phyloP scores from a whole-genome alignment of 2,113 vertebrate genomes.

The Aphyosemion australe region DNA sequence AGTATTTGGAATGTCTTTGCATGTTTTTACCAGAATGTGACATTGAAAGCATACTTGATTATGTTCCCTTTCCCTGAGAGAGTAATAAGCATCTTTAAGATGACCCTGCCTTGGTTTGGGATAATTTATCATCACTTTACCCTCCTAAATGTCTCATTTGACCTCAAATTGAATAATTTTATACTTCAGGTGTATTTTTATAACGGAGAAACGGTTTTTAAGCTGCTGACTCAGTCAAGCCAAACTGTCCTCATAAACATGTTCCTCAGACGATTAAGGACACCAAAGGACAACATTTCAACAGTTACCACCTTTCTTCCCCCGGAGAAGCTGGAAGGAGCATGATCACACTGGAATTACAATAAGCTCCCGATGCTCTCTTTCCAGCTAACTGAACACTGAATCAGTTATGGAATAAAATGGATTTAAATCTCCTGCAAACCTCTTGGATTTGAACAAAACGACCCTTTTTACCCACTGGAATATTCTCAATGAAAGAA shows the following conservation, averaged over 20 bases:
- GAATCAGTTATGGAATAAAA: conserved; percentile 17
- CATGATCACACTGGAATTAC: conserved; percentile 30
- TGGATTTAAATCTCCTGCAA: conserved; percentile 7
- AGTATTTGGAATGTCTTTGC: too few relatives aligned
- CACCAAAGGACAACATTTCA: background rate
- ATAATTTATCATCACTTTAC: background rate
- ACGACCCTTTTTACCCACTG: background rate
- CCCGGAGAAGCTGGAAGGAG: conserved; percentile 2
- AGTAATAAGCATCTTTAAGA: too few relatives aligned
- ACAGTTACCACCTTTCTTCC: background rate
- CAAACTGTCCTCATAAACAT: conserved; percentile 43
- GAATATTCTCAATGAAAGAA: background rate
- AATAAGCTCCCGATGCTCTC: background rate
- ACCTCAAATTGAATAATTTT: too few relatives aligned
- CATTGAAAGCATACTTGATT: too few relatives aligned
- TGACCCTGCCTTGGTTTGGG: too few relatives aligned
- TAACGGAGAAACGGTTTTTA: background rate
- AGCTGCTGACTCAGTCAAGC: background rate
- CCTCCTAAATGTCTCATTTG: background rate
- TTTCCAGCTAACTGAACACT: conserved; percentile 45
- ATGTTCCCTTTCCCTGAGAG: too few relatives aligned
- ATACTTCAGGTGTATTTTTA: background rate
- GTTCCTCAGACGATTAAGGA: conserved; percentile 1
- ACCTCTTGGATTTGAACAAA: conserved; percentile 15
- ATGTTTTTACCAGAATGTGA: too few relatives aligned